Base-by-base conservation (phyloP, 2,113 vertebrate genomes). In the Natator depressus region DNA sequence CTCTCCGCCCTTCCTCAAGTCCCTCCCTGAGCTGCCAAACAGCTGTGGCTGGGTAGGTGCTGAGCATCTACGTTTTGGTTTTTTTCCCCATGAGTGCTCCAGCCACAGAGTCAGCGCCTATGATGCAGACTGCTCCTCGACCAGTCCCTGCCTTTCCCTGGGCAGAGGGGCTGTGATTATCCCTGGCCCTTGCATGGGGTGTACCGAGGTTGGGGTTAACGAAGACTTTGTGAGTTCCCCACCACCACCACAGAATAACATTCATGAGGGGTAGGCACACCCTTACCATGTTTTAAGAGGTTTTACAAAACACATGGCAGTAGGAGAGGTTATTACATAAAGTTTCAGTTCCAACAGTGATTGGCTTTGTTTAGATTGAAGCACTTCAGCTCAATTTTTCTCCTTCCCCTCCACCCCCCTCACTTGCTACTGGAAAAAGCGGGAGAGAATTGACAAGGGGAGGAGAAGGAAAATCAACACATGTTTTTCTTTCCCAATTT, bases 111-210 rank as follows among this genome's bases (percentile, higher is more conserved):
- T 22, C 53, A 54, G 53, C 8, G 20, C 8, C 53, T 22, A 54
- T 54, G n/a, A 78, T 47, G 42, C 24, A 84, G 22, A 59, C 4
- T 13, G 65, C 35, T 20, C 17, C 24, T 27, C 54, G 3, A 69
- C 8, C 11, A 11, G 55, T 59, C 4, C 20, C 57, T 78, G n/a
- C 13, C 92, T 75, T 72, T 25, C 91, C 50, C 81, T 88, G 11
- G 10, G 35, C 1, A 27, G 1, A 25, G 72, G 81, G 96, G 85
- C 79, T 94, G 91, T 87, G 86, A 96, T 93, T 69, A 57, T 95
- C 85, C 92, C 93, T 50, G 65, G 96, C 6, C 75, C 80, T 20
- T 72, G 19, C 8, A 72, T 96, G 92, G 95, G 95, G 93, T 94
- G 92, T 47, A 5, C 6, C 24, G 4, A 13, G 24, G 69, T 11